Evolutionary conservation across 2,113 vertebrate genomes (phyloP).

Genomic region (Struthio camelus): DNA sequence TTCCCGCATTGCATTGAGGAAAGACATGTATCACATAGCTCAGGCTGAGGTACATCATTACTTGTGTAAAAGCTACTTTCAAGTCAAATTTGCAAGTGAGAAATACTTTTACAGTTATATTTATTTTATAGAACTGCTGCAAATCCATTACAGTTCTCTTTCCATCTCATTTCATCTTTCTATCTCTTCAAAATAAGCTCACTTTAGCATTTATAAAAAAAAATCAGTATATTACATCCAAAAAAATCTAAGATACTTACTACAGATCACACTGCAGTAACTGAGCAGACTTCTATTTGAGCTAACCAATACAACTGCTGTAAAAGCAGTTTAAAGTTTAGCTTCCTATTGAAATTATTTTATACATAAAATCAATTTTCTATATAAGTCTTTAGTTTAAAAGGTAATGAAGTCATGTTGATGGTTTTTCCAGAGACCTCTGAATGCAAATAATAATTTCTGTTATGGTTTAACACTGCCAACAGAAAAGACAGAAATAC

Average conservation of each 20-base stretch:
- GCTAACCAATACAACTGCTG: background rate
- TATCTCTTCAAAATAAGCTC: background rate
- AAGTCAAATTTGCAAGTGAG: background rate
- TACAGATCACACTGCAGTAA: background rate
- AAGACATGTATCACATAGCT: background rate
- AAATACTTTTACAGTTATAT: background rate
- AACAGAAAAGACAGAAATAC: background rate
- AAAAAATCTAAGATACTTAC: background rate
- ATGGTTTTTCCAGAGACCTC: background rate
- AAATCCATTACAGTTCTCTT: background rate
- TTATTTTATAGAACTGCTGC: background rate
- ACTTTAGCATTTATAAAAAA: constrained; percentile 1
- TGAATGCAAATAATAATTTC: background rate
- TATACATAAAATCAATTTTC: constrained; percentile 7
- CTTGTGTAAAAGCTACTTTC: background rate
- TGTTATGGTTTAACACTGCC: background rate
- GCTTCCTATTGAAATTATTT: background rate
- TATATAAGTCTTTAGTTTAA: background rate
- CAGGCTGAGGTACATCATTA: background rate
- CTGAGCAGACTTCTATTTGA: background rate
- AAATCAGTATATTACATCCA: background rate
- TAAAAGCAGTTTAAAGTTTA: background rate
- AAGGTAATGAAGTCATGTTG: constrained; percentile 7
- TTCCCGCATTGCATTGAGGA: background rate
- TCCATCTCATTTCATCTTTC: background rate